Evolutionary conservation across 2,888 invertebrate genomes (phyloP).

Genomic region (Drosophila meridionalis): DNA sequence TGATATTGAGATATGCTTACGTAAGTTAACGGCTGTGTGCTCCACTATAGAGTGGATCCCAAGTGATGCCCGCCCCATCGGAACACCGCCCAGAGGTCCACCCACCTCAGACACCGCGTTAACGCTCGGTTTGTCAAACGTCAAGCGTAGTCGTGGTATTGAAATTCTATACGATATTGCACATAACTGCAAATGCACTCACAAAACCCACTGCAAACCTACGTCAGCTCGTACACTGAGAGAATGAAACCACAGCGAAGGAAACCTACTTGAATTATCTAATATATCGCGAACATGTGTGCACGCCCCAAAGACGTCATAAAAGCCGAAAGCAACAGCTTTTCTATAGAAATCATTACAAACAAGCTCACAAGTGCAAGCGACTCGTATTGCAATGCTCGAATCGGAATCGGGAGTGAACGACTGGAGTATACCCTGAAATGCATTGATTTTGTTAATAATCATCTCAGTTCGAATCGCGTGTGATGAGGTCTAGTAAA

Average conservation of each 20-base stretch:
- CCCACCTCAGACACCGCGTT: constrained; percentile 32
- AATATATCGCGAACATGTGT: not conserved
- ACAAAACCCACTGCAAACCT: not conserved
- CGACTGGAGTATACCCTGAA: not conserved
- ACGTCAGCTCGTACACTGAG: constrained; percentile 10
- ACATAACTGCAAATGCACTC: constrained; percentile 30
- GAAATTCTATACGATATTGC: constrained; percentile 66
- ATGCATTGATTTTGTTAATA: not conserved
- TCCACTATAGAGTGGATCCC: constrained; percentile 1
- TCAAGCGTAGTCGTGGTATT: constrained; percentile 65
- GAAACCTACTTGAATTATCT: not conserved
- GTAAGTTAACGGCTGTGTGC: constrained; percentile 27
- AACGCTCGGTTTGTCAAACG: constrained; percentile 61
- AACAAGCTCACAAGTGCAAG: constrained; percentile 1
- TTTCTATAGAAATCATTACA: not conserved
- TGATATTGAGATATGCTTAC: constrained; percentile 47
- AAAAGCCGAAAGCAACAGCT: not conserved
- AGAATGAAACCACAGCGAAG: not conserved
- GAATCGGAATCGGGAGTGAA: not conserved
- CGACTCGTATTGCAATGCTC: not conserved
- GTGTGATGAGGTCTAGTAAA: not conserved
- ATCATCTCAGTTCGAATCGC: not conserved
- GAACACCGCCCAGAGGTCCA: constrained; percentile 16
- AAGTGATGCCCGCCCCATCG: constrained; percentile 30
- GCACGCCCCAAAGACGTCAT: no score